A percentile compares a stretch with the other conserved stretches of the same genome.
Evolutionary conservation across 2,888 invertebrate species (phyloP).

Genomic region (Himalopsyche anomala): DNA sequence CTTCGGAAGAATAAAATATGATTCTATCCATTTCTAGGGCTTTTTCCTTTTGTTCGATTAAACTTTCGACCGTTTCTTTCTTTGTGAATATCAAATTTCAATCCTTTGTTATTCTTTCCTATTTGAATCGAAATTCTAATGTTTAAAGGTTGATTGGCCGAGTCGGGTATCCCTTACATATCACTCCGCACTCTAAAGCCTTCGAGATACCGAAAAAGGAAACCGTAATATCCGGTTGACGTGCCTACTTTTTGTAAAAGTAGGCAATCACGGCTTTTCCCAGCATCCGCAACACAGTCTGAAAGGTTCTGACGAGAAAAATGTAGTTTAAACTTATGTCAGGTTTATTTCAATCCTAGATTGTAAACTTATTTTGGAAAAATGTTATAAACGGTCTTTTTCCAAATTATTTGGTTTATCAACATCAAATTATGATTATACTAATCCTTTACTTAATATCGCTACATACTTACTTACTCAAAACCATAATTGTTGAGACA

Average conservation of each 20-base stretch:
- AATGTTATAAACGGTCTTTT: no score
- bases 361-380: background rate
- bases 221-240: slow-evolving; percentile 26
- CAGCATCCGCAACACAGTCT: background rate
- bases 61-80: background rate
- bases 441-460: no score
- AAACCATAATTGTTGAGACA: no score
- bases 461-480: no score
- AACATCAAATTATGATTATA: no score
- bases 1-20: background rate
- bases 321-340: background rate
- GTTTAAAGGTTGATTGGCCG: slow-evolving; percentile 7
- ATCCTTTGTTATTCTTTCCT: slow-evolving; percentile 11
- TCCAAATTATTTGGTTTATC: no score
- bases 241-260: background rate
- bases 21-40: background rate
- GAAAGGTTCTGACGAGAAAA: background rate
- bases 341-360: background rate
- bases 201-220: slow-evolving; percentile 16
- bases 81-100: slow-evolving; percentile 5
- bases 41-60: background rate
- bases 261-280: slow-evolving; percentile 4
- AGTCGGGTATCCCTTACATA: slow-evolving; percentile 26
- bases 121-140: background rate
- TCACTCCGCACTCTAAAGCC: slow-evolving; percentile 16